Percentiles rank a stretch among this genome's conserved stretches.
Conservation (phyloP, 1,140 invertebrate species). For the Ruditapes philippinarum region DNA sequence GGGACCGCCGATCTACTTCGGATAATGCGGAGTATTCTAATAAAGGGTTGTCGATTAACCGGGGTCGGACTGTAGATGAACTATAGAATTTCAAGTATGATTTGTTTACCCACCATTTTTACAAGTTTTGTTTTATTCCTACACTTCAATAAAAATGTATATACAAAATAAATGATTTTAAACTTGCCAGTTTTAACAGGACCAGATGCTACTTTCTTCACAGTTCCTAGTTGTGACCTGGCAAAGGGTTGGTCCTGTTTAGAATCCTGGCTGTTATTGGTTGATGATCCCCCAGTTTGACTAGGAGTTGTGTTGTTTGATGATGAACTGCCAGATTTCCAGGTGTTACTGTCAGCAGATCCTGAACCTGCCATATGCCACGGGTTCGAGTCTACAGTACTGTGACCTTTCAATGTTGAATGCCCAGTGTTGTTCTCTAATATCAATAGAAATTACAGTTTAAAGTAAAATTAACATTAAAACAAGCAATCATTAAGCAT, state of each 20-base stretch:
- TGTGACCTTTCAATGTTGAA: neutral
- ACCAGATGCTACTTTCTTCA: constrained; percentile 15
- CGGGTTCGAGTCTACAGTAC: neutral
- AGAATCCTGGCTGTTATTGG: constrained; percentile 20
- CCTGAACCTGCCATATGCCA: constrained; percentile 11
- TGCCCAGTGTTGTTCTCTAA: neutral
- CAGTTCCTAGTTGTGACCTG: constrained; percentile 50
- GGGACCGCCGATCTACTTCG: no score
- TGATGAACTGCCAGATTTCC: constrained; percentile 11
- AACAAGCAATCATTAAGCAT: no score
- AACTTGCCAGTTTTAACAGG: constrained; percentile 27
- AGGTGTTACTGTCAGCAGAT: constrained; percentile 7
- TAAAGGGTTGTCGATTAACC: no score
- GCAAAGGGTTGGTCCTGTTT: constrained; percentile 56
- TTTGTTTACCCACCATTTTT: no score
- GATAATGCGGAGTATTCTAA: no score
- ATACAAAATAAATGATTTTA: no score
- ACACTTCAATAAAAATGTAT: no score
- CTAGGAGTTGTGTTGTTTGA: neutral
- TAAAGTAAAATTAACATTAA: no score
- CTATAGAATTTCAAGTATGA: no score
- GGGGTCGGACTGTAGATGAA: no score
- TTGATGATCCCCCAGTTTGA: neutral
- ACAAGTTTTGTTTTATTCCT: no score
- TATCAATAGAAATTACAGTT: neutral